Evolutionary conservation across 2,797 vertebrate species (phyloP).

Genomic region (Echeneis naucrates): DNA sequence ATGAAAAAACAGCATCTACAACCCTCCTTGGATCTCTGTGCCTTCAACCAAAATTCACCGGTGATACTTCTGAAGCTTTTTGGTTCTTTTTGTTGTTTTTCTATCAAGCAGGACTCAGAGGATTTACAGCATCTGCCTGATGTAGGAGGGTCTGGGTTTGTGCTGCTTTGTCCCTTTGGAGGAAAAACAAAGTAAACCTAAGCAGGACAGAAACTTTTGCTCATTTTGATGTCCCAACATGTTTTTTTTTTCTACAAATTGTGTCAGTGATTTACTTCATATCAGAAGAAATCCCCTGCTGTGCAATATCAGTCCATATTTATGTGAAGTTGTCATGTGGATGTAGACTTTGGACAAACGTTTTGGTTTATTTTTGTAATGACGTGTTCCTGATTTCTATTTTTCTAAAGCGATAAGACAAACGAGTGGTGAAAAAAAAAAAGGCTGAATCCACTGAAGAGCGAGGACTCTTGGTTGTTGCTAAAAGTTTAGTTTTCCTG

Average conservation of each 20-base stretch:
- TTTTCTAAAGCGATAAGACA: constrained; percentile 79
- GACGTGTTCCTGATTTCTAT: constrained; percentile 82
- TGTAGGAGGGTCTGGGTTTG: constrained; percentile 49
- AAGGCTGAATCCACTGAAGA: constrained; percentile 23
- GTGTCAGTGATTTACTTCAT: constrained; percentile 69
- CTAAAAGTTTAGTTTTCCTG: constrained; percentile 43
- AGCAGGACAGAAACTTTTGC: constrained; percentile 42
- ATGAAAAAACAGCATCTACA: constrained; percentile 29
- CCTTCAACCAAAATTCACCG: constrained; percentile 78
- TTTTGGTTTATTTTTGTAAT: constrained; percentile 84
- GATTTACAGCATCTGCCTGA: constrained; percentile 40
- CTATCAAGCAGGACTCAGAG: constrained; percentile 28
- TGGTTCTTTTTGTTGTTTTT: constrained; percentile 9
- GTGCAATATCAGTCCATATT: constrained; percentile 80
- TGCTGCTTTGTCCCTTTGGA: constrained; percentile 51
- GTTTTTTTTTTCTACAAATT: constrained; percentile 53
- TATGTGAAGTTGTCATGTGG: constrained; percentile 74
- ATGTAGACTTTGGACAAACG: constrained; percentile 67
- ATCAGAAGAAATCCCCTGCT: constrained; percentile 71
- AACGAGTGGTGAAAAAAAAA: constrained; percentile 14
- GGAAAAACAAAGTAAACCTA: constrained; percentile 10
- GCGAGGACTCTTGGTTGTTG: constrained; percentile 17
- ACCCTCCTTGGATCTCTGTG: constrained; percentile 75
- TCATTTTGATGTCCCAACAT: constrained; percentile 43
- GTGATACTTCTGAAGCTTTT: constrained; percentile 55